Base-by-base conservation (phyloP, 2,113 vertebrate genomes). In the Rynchops niger region DNA sequence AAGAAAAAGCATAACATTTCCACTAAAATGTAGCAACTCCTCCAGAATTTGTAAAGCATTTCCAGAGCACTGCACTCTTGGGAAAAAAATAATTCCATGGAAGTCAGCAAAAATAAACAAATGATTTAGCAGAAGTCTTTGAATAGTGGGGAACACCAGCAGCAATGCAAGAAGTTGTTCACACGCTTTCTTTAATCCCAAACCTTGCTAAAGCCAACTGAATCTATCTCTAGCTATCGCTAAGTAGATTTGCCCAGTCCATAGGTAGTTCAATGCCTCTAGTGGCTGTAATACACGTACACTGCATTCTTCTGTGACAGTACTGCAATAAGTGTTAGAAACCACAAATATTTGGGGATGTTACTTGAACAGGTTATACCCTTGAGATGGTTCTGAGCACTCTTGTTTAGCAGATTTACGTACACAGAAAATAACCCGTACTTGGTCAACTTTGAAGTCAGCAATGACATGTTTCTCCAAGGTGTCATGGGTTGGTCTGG, bases 391-490 rank as follows among this genome's bases (percentile, higher is more conserved):
- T 95, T 96, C 83, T 83, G 82, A 95, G 82, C 69, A 43, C 82
- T 93, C 78, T 55, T 50, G 36, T 83, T 78, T 93, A 86, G 66
- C 74, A 95, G 80, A 88, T 88, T 66, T 88, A 91, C 38, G 38
- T 88, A 90, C 89, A 94, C 81, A 97, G 95, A 97, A 97, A 80
- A 43, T 83, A 96, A 94, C 62, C 62, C 16, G 15, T 91, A 88
- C 90, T 89, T 78, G 81, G 90, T 80, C 90, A 96, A 95, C 38
- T 74, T 27, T 79, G 89, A 82, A 94, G 66, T 71, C 88, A 93
- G 67, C 90, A 78, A 74, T 93, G 71, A 91, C 66, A 80, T 74
- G 79, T 95, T 95, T 95, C 80, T 88, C 82, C 73, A 73, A 66
- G 15, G 36, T 34, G 36, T 20, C 36, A 19, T 32, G 32, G 6